A percentile compares a stretch with the other conserved stretches of the same genome.
Evolutionary conservation across 2,113 vertebrate genomes (phyloP).

Genomic region (Myotis davidii): DNA sequence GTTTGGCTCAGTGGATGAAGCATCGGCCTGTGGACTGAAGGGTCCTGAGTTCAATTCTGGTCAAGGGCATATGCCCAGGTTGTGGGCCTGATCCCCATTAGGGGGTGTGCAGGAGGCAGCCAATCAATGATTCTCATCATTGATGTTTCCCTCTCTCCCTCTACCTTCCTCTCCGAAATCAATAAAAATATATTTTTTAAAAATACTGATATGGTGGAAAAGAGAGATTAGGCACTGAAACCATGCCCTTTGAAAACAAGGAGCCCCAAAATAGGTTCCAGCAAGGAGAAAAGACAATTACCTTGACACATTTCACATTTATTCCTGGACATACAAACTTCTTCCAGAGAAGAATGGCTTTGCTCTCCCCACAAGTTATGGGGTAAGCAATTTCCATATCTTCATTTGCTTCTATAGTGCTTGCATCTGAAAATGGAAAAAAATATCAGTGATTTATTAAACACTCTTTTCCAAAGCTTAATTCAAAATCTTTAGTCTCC

Average conservation of each 20-base stretch:
- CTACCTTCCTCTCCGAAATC: too few species aligned
- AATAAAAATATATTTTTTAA: background rate
- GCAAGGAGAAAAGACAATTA: constrained; percentile 75
- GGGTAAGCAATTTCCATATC: constrained; percentile 94
- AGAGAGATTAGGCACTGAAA: background rate
- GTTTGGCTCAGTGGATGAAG: too few species aligned
- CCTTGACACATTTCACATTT: constrained; percentile 96
- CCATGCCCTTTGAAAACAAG: background rate
- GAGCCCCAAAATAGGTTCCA: background rate
- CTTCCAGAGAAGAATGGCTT: constrained; percentile 95
- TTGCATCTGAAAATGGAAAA: constrained; percentile 84
- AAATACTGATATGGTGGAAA: background rate
- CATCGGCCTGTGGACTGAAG: too few species aligned
- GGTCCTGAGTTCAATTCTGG: too few species aligned
- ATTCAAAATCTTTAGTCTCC: background rate
- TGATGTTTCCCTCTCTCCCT: too few species aligned
- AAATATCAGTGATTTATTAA: constrained; percentile 43
- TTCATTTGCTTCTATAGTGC: constrained; percentile 87
- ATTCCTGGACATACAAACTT: constrained; percentile 98
- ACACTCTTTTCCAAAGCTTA: constrained; percentile 20
- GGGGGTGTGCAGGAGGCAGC: too few species aligned
- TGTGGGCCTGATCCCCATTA: too few species aligned
- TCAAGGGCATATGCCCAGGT: too few species aligned
- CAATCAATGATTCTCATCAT: too few species aligned
- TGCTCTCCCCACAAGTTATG: constrained; percentile 96